Percentiles rank a stretch among this genome's conserved stretches.
Conservation (phyloP, 2,797 vertebrate genomes). For the Myotis vivesi region DNA sequence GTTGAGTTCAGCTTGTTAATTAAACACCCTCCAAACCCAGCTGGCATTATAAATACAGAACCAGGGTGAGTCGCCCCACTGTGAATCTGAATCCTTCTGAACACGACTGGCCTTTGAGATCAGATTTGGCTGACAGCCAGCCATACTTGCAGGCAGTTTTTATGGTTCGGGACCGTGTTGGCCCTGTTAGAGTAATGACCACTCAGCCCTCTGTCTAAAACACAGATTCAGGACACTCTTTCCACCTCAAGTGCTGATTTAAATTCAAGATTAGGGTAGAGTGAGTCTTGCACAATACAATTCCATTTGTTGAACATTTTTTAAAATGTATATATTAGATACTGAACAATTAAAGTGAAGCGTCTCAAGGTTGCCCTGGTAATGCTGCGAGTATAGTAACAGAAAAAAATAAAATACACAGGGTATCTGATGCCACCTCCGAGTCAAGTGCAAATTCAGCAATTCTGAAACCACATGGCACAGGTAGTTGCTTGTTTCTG, state of each 20-base stretch:
- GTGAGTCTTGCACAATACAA: constrained; percentile 74
- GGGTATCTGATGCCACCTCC: constrained; percentile 72
- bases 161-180: constrained; percentile 34
- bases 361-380: constrained; percentile 73
- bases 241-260: constrained; percentile 76
- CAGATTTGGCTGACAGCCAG: constrained; percentile 13
- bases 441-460: constrained; percentile 50
- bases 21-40: constrained; percentile 30
- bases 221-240: constrained; percentile 72
- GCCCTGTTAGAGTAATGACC: constrained; percentile 41
- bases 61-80: constrained; percentile 64
- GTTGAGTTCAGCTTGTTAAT: constrained; percentile 16
- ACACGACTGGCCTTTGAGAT: not conserved
- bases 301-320: constrained; percentile 71
- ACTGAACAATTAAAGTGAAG: constrained; percentile 70
- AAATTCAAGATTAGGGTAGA: constrained; percentile 74
- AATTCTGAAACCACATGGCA: constrained; percentile 52
- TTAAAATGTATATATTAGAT: constrained; percentile 75
- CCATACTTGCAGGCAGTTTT: not conserved
- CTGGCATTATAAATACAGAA: constrained; percentile 59
- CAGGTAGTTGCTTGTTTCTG: not conserved
- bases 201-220: constrained; percentile 63
- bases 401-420: constrained; percentile 66
- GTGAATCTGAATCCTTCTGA: constrained; percentile 35
- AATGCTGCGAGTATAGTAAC: constrained; percentile 70